A percentile compares a stretch with the other conserved stretches of the same genome.
Evolutionary conservation across 2,888 invertebrate species (phyloP).

Genomic region (Drosophila planitibia): DNA sequence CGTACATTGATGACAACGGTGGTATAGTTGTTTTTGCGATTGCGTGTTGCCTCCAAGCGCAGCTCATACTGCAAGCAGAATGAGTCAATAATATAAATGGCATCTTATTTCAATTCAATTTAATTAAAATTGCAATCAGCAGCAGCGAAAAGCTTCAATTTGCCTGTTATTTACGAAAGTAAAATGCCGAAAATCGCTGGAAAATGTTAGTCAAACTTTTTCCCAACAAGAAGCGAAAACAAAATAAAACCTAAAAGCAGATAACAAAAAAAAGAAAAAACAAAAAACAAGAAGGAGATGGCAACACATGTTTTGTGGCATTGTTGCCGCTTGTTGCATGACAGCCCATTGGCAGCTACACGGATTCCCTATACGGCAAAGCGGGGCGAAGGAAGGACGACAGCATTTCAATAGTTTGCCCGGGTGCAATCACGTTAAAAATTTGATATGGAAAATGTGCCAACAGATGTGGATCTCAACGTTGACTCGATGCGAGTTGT

Average conservation of each 20-base stretch:
- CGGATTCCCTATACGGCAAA: constrained; percentile 25
- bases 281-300: neutral
- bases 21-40: constrained; percentile 98
- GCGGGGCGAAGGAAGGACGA: neutral
- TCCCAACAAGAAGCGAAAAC: constrained; percentile 16
- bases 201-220: constrained; percentile 40
- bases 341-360: constrained; percentile 69
- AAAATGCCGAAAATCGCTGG: constrained; percentile 2
- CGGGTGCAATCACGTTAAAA: constrained; percentile 68
- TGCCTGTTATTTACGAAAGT: constrained; percentile 4
- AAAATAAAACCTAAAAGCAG: neutral
- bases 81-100: neutral
- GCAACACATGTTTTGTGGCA: constrained; percentile 61
- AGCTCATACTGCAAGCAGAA: constrained; percentile 91
- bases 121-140: neutral
- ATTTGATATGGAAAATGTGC: constrained; percentile 66
- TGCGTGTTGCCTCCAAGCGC: constrained; percentile 96
- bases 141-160: constrained; percentile 1
- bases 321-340: constrained; percentile 65
- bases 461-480: constrained; percentile 64
- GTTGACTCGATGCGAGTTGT: constrained; percentile 14
- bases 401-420: constrained; percentile 43
- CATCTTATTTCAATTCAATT: constrained; percentile 17
- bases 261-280: neutral
- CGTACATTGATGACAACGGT: constrained; percentile 98